Evolutionary conservation across 1,140 invertebrate species (phyloP).

Genomic region (Monomorium pharaonis): DNA sequence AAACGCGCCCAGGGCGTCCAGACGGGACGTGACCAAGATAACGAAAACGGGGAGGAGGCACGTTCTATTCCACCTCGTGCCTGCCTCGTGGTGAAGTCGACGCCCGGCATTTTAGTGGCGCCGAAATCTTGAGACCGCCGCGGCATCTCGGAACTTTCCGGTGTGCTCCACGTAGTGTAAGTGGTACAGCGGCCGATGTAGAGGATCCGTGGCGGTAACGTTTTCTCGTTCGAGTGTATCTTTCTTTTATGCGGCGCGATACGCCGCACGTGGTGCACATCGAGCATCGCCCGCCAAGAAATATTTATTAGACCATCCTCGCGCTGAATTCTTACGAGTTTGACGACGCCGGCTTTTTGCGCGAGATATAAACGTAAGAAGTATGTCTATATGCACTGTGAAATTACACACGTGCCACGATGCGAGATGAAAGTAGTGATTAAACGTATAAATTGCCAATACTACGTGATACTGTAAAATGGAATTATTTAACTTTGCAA

Average conservation of each 20-base stretch:
- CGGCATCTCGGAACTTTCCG: neutral
- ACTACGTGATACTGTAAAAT: neutral
- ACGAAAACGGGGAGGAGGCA: conserved; percentile 57
- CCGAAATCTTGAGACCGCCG: conserved; percentile 57
- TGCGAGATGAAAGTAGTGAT: neutral
- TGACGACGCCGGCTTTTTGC: conserved; percentile 19
- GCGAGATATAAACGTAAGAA: neutral
- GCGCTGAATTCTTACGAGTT: conserved; percentile 66
- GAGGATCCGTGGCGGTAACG: conserved; percentile 30
- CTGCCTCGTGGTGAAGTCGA: conserved; percentile 18
- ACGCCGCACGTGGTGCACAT: conserved; percentile 24
- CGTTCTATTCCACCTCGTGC: conserved; percentile 46
- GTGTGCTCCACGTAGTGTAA: neutral
- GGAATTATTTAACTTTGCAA: neutral
- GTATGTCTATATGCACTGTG: neutral
- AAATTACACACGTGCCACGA: neutral
- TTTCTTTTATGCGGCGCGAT: conserved; percentile 60
- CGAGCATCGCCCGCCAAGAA: conserved; percentile 51
- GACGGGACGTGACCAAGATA: conserved; percentile 72
- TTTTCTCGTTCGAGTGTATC: conserved; percentile 57
- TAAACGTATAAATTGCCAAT: neutral
- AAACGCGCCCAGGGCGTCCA: conserved; percentile 64
- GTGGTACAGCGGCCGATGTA: neutral
- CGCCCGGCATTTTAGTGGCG: conserved; percentile 54
- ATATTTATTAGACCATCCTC: conserved; percentile 62